Evolutionary conservation across 2,113 vertebrate genomes (phyloP), one percentile per base, ranked within the genome.

Genomic region (Embiotoca jacksoni): DNA sequence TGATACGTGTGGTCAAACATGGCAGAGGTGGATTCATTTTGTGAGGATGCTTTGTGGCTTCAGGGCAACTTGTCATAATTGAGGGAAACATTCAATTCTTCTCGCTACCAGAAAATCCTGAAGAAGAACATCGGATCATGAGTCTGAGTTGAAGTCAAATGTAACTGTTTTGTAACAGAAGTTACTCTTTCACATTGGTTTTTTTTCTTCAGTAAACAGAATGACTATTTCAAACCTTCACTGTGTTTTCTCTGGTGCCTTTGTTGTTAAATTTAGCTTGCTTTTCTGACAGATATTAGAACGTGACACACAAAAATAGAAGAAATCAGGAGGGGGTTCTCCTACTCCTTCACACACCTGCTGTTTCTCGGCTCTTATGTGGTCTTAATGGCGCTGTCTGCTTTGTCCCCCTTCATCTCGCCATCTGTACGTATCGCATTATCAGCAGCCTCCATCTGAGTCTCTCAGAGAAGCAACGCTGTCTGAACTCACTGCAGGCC

Each of bases 401-500:
- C 66, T 66, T 32, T 3, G n/a, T 53, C n/a, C 53, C 52, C 41
- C 69, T 78, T 83, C 76, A 83, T 81, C 80, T 82, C 16, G 1
- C 50, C 60, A 44, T 81, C 76, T 79, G 41, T 39, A 58, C 30
- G 0, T 67, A 66, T 80, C 58, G 35, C 41, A 72, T 87, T 88
- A 85, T 85, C 83, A 36, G 54, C 75, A 70, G 68, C 70, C 69
- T 72, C 64, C 39, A 74, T 84, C 78, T 46, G 75, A 77, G 77
- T 47, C 79, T 86, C 78, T 74, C 8, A 65, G 47, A 72, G 68
- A 60, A 75, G 53, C 30, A 0, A 36, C 0, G 3, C 66, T 82
- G 80, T 89, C 88, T 89, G 82, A 90, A 88, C 75, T 73, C 6
- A 7, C 55, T 50, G 47, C 76, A 72, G 69, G 69, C 72, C 75